phyloP scores from a whole-genome alignment of 23 tunicate genomes.

The Botrylloides violaceus region DNA sequence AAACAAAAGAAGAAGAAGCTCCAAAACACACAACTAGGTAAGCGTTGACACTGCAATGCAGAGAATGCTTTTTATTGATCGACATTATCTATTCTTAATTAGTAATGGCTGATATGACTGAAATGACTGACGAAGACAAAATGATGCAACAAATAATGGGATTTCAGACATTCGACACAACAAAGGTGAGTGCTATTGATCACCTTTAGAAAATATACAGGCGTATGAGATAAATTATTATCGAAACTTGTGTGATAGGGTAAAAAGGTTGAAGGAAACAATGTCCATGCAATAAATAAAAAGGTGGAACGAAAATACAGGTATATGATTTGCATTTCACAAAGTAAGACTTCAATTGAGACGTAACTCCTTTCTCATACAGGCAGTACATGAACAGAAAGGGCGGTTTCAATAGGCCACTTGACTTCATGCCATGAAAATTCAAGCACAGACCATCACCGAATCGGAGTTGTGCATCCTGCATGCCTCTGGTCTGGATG shows the following conservation, averaged over 20 bases:
- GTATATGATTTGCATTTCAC: conserved; percentile 6
- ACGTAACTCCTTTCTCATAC: neutral
- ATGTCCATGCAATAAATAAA: conserved; percentile 59
- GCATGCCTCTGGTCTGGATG: no score
- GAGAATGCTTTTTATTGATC: neutral
- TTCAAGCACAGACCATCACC: no score
- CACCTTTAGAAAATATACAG: no score
- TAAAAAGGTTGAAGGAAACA: conserved; percentile 71
- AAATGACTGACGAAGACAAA: conserved; percentile 88
- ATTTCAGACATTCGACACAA: conserved; percentile 65
- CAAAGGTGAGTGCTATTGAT: conserved; percentile 32
- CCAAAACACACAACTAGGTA: conserved; percentile 38
- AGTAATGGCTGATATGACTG: conserved; percentile 40
- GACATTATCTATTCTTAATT: conserved; percentile 12
- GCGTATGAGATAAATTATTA: conserved; percentile 3
- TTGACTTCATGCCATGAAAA: conserved; percentile 72
- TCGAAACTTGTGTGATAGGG: no score
- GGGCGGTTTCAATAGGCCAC: conserved; percentile 88
- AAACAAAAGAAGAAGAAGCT: conserved; percentile 71
- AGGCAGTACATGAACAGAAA: conserved; percentile 93
- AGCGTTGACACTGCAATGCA: neutral
- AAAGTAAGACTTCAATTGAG: neutral
- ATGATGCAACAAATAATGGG: conserved; percentile 91
- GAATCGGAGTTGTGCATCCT: no score
- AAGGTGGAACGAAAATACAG: conserved; percentile 89